A percentile compares a stretch with the other conserved stretches of the same genome.
Evolutionary conservation across 2,888 invertebrate genomes (phyloP).

Genomic region (Drosophila fulvimacula): DNA sequence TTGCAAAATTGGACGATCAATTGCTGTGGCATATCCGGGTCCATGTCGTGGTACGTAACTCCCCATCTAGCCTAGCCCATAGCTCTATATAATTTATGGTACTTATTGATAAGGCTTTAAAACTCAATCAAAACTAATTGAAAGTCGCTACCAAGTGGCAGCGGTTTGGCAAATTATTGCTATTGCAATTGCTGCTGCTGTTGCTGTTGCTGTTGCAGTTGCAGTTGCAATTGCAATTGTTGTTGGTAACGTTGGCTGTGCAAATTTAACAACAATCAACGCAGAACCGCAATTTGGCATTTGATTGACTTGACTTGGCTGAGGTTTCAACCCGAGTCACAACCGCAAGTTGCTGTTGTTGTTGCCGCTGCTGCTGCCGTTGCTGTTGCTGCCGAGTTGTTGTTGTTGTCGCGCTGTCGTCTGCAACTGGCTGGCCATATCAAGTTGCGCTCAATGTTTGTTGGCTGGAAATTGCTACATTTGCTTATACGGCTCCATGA

Average conservation of each 20-base stretch:
- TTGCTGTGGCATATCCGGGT: slow-evolving; percentile 94
- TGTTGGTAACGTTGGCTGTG: slow-evolving; percentile 50
- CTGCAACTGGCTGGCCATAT: slow-evolving; percentile 68
- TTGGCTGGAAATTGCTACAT: slow-evolving; percentile 75
- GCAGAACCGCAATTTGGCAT: slow-evolving; percentile 77
- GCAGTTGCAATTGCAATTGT: slow-evolving; percentile 30
- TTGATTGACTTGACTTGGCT: slow-evolving; percentile 75
- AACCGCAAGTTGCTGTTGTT: slow-evolving; percentile 59
- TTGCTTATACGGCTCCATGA: slow-evolving; percentile 79
- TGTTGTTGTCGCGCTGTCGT: slow-evolving; percentile 48
- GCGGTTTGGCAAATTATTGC: slow-evolving; percentile 52
- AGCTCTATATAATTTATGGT: slow-evolving; percentile 24
- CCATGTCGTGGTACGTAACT: slow-evolving; percentile 91
- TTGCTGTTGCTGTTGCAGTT: slow-evolving; percentile 33
- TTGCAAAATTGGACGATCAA: slow-evolving; percentile 92
- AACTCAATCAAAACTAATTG: slow-evolving; percentile 70
- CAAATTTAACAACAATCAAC: slow-evolving; percentile 75
- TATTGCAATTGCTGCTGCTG: slow-evolving; percentile 40
- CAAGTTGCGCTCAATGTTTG: slow-evolving; percentile 74
- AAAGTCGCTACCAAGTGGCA: slow-evolving; percentile 28
- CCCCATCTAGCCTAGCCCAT: background rate
- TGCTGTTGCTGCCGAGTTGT: slow-evolving; percentile 39
- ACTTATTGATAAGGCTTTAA: slow-evolving; percentile 47
- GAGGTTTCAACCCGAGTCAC: slow-evolving; percentile 53
- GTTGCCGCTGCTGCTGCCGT: slow-evolving; percentile 36